Base-by-base conservation (phyloP, 2,113 vertebrate genomes). In the Merops nubicus region DNA sequence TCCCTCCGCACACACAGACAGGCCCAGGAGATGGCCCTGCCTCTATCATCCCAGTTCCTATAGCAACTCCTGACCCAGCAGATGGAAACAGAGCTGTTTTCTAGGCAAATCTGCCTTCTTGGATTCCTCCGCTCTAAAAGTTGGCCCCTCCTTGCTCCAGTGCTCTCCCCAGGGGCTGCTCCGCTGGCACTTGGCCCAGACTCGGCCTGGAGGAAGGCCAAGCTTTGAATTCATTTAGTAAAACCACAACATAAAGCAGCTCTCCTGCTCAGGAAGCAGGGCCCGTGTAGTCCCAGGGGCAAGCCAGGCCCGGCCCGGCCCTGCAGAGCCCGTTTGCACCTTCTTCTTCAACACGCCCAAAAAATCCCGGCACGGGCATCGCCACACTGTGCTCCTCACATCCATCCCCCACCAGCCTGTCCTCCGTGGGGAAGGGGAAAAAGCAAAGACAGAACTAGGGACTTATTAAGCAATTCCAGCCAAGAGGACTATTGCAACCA, bases 191-290 rank as follows among this genome's bases (percentile, higher is more conserved):
- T 42, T 68, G 88, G 96, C 97, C 96, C 93, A 76, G 96, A 75
- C 87, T 78, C 57, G 1, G 95, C 88, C 92, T 97, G 97, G 97
- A 96, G 76, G 54, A 70, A 90, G 75, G 97, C 97, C 97, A 97
- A 92, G 92, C 96, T 96, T 95, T 96, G 96, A 96, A 94, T 96
- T 93, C 96, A 89, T 95, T 95, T 96, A 96, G 85, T 93, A 91
- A 97, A 97, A 96, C 96, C 96, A 97, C 96, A 96, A 96, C 96
- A 96, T 90, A 95, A 93, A 94, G 96, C 96, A 95, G 96, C 96
- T 97, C 96, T 97, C 96, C 85, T 93, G 95, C 95, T 97, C 96
- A 96, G 96, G 96, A 97, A 97, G 95, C 96, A 86, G 80, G 85
- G 96, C 93, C 88, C 12, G 9, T 96, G 93, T 96, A 96, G 94